Percentiles rank a stretch among this genome's conserved stretches.
Evolutionary conservation across 2,888 invertebrate genomes (phyloP).

Genomic region (Tenthredo notha): DNA sequence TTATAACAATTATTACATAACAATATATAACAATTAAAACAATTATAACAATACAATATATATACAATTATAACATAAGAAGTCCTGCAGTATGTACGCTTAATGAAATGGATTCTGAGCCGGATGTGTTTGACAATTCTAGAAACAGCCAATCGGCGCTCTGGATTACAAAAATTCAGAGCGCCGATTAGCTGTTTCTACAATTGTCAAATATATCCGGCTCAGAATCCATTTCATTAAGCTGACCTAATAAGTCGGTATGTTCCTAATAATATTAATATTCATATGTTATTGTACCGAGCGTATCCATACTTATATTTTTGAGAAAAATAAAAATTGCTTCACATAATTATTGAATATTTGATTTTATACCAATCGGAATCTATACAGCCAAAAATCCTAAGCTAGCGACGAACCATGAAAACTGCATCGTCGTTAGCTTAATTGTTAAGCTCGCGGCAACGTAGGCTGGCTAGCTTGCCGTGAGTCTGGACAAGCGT

Average conservation of each 20-base stretch:
- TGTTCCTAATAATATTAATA: neutral
- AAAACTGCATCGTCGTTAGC: neutral
- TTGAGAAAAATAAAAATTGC: neutral
- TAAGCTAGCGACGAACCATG: constrained; percentile 3
- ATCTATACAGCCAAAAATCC: neutral
- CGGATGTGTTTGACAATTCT: too few species aligned
- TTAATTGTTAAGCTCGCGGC: neutral
- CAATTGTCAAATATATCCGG: too few species aligned
- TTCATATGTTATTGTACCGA: constrained; percentile 6
- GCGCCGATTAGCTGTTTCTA: too few species aligned
- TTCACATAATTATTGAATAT: constrained; percentile 7
- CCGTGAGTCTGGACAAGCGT: too few species aligned
- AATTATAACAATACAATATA: neutral
- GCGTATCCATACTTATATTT: neutral
- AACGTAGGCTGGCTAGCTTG: neutral
- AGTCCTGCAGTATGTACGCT: neutral
- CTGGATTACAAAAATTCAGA: too few species aligned
- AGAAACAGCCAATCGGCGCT: too few species aligned
- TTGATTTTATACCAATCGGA: neutral
- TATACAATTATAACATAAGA: neutral
- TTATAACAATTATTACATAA: too few species aligned
- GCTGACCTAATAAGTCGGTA: too few species aligned
- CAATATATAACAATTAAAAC: too few species aligned
- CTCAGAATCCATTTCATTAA: too few species aligned
- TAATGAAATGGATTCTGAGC: too few species aligned